Evolutionary conservation across 1,140 invertebrate genomes (phyloP).

Genomic region (Leptinotarsa texana): DNA sequence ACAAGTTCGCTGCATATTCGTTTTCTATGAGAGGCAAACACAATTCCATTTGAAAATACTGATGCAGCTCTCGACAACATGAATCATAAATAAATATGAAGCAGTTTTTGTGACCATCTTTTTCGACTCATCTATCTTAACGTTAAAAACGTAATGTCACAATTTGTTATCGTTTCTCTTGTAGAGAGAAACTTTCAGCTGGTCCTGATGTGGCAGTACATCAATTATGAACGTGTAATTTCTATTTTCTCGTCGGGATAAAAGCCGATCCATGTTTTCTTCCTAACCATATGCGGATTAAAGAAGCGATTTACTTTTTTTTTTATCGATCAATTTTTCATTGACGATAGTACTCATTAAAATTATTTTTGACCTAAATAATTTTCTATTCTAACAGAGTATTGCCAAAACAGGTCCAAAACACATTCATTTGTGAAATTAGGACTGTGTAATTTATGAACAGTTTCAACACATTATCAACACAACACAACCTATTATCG

Average conservation of each 20-base stretch:
- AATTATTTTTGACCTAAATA: no score
- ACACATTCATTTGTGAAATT: no score
- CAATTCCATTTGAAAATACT: not conserved
- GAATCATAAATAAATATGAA: conserved; percentile 19
- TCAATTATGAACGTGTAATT: conserved; percentile 9
- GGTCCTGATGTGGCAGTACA: not conserved
- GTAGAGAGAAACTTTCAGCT: conserved; percentile 1
- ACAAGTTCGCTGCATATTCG: no score
- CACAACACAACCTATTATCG: no score
- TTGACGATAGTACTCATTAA: no score
- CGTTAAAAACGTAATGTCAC: conserved; percentile 3
- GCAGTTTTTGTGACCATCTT: not conserved
- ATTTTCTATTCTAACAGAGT: no score
- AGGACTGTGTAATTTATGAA: no score
- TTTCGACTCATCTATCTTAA: conserved; percentile 5
- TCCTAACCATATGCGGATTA: no score
- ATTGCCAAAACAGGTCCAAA: no score
- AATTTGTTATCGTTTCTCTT: conserved; percentile 8
- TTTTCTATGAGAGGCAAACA: not conserved
- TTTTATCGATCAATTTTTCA: no score
- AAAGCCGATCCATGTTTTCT: not conserved
- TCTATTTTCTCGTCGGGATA: not conserved
- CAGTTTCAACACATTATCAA: no score
- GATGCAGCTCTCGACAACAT: conserved; percentile 7
- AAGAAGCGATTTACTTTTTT: no score